Conservation (phyloP, 2,113 vertebrate species). For the Xenopus laevis region DNA sequence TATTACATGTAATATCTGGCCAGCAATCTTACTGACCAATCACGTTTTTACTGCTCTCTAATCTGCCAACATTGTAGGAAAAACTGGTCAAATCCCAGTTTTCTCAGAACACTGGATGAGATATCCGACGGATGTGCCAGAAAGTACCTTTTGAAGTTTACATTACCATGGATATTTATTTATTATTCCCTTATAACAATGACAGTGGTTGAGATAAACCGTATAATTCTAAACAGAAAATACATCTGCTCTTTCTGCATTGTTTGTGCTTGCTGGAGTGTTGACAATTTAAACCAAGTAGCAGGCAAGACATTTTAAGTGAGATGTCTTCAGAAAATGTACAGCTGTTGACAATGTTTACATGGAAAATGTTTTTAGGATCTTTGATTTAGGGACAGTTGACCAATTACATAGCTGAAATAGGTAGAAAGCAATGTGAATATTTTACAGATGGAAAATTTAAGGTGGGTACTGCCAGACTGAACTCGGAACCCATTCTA, state of each 20-base stretch:
- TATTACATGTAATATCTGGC: constrained; percentile 70
- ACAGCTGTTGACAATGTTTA: constrained; percentile 69
- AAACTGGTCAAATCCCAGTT: constrained; percentile 67
- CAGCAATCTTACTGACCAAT: constrained; percentile 71
- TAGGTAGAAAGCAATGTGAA: too few species aligned
- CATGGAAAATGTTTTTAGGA: neutral
- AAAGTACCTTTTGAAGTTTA: constrained; percentile 81
- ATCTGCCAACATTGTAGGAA: constrained; percentile 66
- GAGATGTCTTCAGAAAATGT: constrained; percentile 79
- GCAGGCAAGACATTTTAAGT: constrained; percentile 79
- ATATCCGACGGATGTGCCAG: constrained; percentile 65
- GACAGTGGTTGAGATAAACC: constrained; percentile 81
- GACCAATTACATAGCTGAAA: neutral
- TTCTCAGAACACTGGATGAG: constrained; percentile 67
- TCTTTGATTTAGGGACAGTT: neutral
- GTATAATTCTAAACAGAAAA: constrained; percentile 81
- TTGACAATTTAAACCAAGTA: constrained; percentile 81
- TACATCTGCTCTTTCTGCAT: constrained; percentile 84
- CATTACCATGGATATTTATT: constrained; percentile 82
- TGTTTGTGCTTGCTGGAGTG: constrained; percentile 82
- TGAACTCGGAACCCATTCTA: too few species aligned
- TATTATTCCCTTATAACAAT: constrained; percentile 80
- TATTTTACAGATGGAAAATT: too few species aligned
- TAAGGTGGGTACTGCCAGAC: too few species aligned
- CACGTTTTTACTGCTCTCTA: constrained; percentile 62